Percentiles rank a stretch among this genome's conserved stretches.
These are phyloP conservation scores for Oreochromis spilurus DNA, from an alignment of 2,113 vertebrate species.

Conservation along the genomic window DNA sequence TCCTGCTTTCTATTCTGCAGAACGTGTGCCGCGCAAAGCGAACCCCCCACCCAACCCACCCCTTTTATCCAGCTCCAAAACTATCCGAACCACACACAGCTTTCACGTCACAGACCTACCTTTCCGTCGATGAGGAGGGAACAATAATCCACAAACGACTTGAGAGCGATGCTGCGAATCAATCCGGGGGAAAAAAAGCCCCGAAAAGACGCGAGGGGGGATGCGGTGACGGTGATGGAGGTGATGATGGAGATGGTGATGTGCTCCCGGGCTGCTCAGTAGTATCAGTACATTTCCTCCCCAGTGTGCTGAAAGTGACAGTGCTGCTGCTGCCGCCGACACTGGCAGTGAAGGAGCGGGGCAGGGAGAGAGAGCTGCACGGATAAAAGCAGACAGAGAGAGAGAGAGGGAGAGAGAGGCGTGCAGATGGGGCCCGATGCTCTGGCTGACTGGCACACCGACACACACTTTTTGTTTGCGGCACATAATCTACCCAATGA, in stretches of 20 bases:
- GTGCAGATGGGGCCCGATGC: conserved; percentile 85
- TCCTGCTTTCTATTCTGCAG: not conserved
- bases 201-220: not conserved
- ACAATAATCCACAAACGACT: conserved; percentile 70
- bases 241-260: conserved; percentile 11
- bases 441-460: conserved; percentile 90
- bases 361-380: conserved; percentile 15
- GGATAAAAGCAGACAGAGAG: conserved; percentile 15
- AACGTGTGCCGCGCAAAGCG: not conserved
- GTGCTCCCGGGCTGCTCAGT: conserved; percentile 44
- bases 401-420: conserved; percentile 36
- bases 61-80: not conserved
- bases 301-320: conserved; percentile 60
- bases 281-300: conserved; percentile 78
- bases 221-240: not conserved
- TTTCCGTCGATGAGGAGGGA: conserved; percentile 11
- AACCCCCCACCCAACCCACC: not conserved
- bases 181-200: accelerated
- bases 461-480: conserved; percentile 98
- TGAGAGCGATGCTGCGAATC: conserved; percentile 11
- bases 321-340: conserved; percentile 13
- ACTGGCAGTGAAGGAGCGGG: not conserved
- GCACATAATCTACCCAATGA: conserved; percentile 98
- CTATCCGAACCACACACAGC: not conserved
- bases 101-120: conserved; percentile 19